Base-by-base conservation (phyloP, 2,888 invertebrate species). In the Unio delphinus region DNA sequence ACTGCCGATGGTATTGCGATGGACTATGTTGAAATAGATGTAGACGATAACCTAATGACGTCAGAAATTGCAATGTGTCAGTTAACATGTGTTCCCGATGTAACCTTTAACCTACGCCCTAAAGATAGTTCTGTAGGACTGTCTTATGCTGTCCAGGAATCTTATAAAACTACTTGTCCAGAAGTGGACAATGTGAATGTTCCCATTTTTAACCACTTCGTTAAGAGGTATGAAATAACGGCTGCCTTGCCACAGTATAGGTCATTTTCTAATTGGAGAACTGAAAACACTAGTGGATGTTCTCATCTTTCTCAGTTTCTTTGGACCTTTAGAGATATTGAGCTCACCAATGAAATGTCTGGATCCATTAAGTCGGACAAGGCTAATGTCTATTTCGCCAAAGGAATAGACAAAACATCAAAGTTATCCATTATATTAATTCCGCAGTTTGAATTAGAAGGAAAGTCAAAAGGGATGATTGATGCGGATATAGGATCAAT, bases 131-230 rank as follows among this genome's bases (percentile, higher is more conserved):
- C 68, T 11, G 75, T 75, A 18, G 69, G 72, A 26, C 60, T 64
- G 28, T 76, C 78, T 4, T 78, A 75, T 58, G 69, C 71, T 11
- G 76, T 79, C 3, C 82, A 83, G 61, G 73, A 75, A 23, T 82
- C 82, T 11, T 81, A 80, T 69, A 75, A 76, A n/a, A 83, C 83
- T 1, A 62, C 70, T n/a, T 83, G 83, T 62, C 79, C 82, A 18
- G 83, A 83, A 62, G 80, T 81, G 15, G 82, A 83, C 65, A 83
- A 83, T 64, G 74, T 83, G 20, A 79, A 83, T 54, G 67, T 82
- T n/a, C 80, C 83, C 11, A 73, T 83, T 5, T 79, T 80, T 68
- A 79, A 81, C 45, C 76, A 76, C 1, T 68, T 69, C 17, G 72
- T 83, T 0, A 70, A 73, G 58, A 67, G 61, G 61, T 83, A 80